phyloP scores from a whole-genome alignment of 92 coral and sea anemone species.

The Palythoa grandis region DNA sequence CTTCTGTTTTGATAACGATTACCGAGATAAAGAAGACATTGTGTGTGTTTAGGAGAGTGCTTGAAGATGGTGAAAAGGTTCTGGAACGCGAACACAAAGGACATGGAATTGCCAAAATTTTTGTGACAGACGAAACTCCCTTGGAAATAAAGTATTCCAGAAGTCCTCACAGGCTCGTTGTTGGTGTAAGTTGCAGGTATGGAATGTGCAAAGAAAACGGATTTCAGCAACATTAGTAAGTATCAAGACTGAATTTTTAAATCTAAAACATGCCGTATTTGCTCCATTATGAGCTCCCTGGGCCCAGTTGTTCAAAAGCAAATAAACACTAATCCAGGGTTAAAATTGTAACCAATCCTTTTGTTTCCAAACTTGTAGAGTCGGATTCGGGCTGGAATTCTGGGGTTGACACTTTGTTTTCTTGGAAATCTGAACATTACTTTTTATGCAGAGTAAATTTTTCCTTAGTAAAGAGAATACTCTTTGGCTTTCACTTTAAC shows the following conservation, averaged over 20 bases:
- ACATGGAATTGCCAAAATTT: constrained; percentile 25
- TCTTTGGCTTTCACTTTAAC: too few species aligned
- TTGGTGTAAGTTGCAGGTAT: constrained; percentile 4
- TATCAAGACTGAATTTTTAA: background rate
- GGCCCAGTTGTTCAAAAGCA: background rate
- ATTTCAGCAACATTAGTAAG: constrained; percentile 32
- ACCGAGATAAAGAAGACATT: constrained; percentile 18
- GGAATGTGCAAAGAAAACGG: constrained; percentile 36
- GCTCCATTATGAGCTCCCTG: background rate
- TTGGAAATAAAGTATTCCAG: constrained; percentile 12
- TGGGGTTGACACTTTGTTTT: background rate
- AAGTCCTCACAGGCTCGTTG: constrained; percentile 39
- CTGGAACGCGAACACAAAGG: background rate
- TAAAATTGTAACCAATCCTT: background rate
- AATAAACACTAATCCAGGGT: background rate
- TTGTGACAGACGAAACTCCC: constrained; percentile 1
- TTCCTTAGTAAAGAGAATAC: too few species aligned
- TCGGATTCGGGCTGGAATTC: background rate
- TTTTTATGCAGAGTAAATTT: background rate
- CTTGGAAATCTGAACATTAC: background rate
- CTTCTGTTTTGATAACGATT: background rate
- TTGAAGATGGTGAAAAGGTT: constrained; percentile 11
- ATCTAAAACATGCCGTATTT: constrained; percentile 1
- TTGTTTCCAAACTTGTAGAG: background rate
- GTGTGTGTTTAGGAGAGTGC: constrained; percentile 20